Conservation (phyloP, 1,140 invertebrate species). For the Macrocentrus cingulum region DNA sequence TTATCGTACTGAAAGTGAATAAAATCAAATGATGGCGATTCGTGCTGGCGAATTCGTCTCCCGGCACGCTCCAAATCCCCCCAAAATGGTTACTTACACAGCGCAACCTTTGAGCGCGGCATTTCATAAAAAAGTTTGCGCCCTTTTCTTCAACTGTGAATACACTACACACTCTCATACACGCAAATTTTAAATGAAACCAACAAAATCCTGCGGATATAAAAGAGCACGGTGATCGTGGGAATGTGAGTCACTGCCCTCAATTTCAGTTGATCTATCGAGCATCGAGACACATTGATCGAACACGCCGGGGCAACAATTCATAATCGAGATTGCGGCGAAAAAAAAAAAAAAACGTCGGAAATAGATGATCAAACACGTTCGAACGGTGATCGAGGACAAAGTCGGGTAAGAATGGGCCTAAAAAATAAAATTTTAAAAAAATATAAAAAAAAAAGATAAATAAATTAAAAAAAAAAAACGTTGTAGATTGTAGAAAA, state of each 20-base stretch:
- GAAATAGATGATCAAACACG: not conserved
- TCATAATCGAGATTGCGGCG: constrained; percentile 10
- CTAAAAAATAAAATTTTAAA: constrained; percentile 18
- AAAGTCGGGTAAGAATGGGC: constrained; percentile 25
- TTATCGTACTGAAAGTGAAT: not conserved
- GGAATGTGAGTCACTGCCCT: constrained; percentile 29
- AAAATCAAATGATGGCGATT: constrained; percentile 11
- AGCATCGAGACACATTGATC: not conserved
- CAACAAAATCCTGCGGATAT: constrained; percentile 4
- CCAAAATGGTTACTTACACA: constrained; percentile 21
- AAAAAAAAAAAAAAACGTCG: not conserved
- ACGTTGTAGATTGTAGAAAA: not conserved
- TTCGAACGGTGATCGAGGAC: not conserved
- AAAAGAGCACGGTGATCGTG: constrained; percentile 14
- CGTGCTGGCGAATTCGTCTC: constrained; percentile 8
- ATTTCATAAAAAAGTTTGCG: too few species aligned
- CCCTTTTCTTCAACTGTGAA: not conserved
- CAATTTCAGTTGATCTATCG: constrained; percentile 8
- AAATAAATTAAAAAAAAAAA: not conserved
- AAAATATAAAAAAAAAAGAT: not conserved
- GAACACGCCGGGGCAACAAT: constrained; percentile 12
- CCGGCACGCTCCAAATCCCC: constrained; percentile 15
- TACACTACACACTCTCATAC: too few species aligned
- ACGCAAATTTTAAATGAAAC: too few species aligned
- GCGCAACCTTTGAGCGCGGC: too few species aligned